Evolutionary conservation across 2,113 vertebrate genomes (phyloP).

Genomic region (Xiphias gladius): DNA sequence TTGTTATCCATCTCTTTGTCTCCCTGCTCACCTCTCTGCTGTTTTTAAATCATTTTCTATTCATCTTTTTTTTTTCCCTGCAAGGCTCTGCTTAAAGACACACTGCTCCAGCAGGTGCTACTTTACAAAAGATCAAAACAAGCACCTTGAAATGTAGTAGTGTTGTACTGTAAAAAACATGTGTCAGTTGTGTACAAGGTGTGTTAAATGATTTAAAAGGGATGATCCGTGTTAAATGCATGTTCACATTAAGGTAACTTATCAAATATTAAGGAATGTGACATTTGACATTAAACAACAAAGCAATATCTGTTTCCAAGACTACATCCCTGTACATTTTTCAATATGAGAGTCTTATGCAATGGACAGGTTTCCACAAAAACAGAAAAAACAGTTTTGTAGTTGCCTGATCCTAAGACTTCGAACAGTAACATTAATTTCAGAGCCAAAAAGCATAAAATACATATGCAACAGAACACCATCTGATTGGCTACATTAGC

Average conservation of each 20-base stretch:
- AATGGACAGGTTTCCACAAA: not conserved
- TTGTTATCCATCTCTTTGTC: constrained; percentile 17
- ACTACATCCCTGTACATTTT: not conserved
- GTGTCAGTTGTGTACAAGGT: not conserved
- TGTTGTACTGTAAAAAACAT: not conserved
- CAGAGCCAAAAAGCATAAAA: not conserved
- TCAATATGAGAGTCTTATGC: not conserved
- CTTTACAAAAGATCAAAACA: not conserved
- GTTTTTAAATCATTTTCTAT: constrained; percentile 20
- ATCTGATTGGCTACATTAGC: not conserved
- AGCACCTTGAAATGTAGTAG: not conserved
- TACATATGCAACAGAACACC: not conserved
- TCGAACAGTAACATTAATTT: not conserved
- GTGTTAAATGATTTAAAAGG: not conserved
- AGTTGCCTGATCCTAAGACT: not conserved
- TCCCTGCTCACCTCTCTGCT: not conserved
- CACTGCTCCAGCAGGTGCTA: constrained; percentile 1
- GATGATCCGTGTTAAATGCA: not conserved
- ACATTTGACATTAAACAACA: not conserved
- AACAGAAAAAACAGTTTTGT: not conserved
- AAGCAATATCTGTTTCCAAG: not conserved
- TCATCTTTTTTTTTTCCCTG: constrained; percentile 3
- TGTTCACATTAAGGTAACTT: not conserved
- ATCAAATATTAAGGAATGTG: not conserved
- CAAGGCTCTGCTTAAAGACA: not conserved